Evolutionary conservation across 2,113 vertebrate species (phyloP).

Genomic region (Myotis davidii): DNA sequence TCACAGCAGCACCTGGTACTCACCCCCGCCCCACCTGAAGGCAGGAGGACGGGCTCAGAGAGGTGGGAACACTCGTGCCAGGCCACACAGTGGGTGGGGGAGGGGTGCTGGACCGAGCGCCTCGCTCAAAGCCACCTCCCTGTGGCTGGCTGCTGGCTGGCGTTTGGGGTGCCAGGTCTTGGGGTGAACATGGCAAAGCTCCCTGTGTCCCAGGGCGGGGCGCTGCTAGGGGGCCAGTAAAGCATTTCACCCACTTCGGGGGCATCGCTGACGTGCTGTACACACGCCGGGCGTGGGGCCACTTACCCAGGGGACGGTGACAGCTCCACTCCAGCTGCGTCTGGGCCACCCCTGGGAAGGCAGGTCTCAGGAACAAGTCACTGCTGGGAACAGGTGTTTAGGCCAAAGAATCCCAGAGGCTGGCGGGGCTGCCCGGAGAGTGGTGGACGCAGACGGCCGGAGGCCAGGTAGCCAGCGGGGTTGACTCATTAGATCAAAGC

Average conservation of each 20-base stretch:
- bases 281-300: background rate
- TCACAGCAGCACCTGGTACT: accelerated
- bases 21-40: background rate
- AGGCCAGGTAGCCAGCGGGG: background rate
- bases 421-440: background rate
- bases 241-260: background rate
- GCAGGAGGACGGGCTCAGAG: background rate
- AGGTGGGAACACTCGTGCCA: accelerated
- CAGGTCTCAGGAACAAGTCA: accelerated
- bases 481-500: background rate
- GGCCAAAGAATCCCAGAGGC: background rate
- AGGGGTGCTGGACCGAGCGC: background rate
- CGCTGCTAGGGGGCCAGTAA: background rate
- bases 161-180: background rate
- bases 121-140: accelerated
- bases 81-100: background rate
- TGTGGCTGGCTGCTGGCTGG: accelerated
- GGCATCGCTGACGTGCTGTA: accelerated
- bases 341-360: background rate
- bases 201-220: background rate
- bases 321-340: background rate
- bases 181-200: accelerated
- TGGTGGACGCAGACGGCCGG: background rate
- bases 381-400: background rate
- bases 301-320: background rate